Evolutionary conservation across 2,888 invertebrate species (phyloP).

Genomic region (Chalcis sispes): DNA sequence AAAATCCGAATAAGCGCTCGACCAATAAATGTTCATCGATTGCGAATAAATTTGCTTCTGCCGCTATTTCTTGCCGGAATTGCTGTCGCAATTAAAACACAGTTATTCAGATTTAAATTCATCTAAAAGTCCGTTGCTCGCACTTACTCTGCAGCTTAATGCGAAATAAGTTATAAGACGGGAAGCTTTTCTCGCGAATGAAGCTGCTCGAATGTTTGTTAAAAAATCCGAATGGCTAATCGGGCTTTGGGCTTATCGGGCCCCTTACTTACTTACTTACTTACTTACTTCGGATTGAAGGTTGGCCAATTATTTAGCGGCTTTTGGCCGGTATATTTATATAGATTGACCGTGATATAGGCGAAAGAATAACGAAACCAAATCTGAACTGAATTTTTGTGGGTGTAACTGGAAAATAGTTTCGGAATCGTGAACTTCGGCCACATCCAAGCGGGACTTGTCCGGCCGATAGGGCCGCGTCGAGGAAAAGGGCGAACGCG

Average conservation of each 20-base stretch:
- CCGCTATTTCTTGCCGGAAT: too few relatives aligned
- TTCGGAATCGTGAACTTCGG: slow-evolving; percentile 72
- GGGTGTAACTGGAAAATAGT: slow-evolving; percentile 72
- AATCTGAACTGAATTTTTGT: slow-evolving; percentile 70
- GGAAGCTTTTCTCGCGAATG: neutral
- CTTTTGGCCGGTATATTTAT: slow-evolving; percentile 48
- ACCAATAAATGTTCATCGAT: too few relatives aligned
- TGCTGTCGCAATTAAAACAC: too few relatives aligned
- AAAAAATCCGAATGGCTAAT: slow-evolving; percentile 25
- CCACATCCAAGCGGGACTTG: too few relatives aligned
- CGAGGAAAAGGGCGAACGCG: slow-evolving; percentile 27
- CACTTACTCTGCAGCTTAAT: neutral
- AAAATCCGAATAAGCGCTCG: too few relatives aligned
- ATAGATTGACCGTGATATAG: slow-evolving; percentile 24
- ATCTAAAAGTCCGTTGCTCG: too few relatives aligned
- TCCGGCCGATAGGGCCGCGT: too few relatives aligned
- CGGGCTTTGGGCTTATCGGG: slow-evolving; percentile 10
- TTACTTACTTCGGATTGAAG: slow-evolving; percentile 65
- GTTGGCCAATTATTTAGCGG: slow-evolving; percentile 69
- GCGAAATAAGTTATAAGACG: slow-evolving; percentile 3
- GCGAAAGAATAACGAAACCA: slow-evolving; percentile 66
- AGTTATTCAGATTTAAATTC: too few relatives aligned
- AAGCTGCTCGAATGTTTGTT: slow-evolving; percentile 23
- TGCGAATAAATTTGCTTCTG: too few relatives aligned
- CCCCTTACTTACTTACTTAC: too few relatives aligned